Evolutionary conservation across 2,113 vertebrate species (phyloP), one percentile per base, ranked within the genome.

Genomic region (Dascyllus trimaculatus): DNA sequence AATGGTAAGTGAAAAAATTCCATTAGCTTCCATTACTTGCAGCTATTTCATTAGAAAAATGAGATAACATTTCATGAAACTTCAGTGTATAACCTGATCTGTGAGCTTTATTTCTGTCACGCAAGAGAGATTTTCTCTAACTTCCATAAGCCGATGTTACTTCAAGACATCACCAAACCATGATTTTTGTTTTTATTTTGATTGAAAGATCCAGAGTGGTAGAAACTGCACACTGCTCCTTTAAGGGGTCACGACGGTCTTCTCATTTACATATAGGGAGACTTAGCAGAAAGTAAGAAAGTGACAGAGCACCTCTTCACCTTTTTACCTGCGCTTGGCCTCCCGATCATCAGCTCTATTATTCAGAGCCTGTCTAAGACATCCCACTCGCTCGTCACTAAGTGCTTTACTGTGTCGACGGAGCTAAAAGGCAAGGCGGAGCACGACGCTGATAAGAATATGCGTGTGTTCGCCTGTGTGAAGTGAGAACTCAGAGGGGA

Each of bases 331-430:
- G 52, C 21, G 19, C 5, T 0, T 52, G 68, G 74, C 62, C 72
- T 74, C 54, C 35, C 3, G 21, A 45, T 54, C 53, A 45, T 74
- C 67, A 54, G 32, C 29, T 77, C 38, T 40, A 71, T 84, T 79
- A 81, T 77, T 79, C 57, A 69, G 56, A 66, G 59, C 63, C 26
- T 51, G 65, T 38, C 74, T 52, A 11, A 66, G 22, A 71, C 6
- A 26, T 19, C 24, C 4, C 29, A 19, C 63, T 26, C 11, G 26
- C 62, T 70, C 59, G 40, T 62, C 51, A 24, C 68, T 76, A 64
- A 85, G 80, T 85, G 81, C 85, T 81, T 89, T 65, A 75, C 58
- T 61, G 69, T 78, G 78, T 84, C 85, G 51, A 26, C 21, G 11
- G 26, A 60, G 69, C 14, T 56, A 25, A 40, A 63, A 51, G 49